Conservation (phyloP, 2,797 vertebrate species). For the Discoglossus pictus region DNA sequence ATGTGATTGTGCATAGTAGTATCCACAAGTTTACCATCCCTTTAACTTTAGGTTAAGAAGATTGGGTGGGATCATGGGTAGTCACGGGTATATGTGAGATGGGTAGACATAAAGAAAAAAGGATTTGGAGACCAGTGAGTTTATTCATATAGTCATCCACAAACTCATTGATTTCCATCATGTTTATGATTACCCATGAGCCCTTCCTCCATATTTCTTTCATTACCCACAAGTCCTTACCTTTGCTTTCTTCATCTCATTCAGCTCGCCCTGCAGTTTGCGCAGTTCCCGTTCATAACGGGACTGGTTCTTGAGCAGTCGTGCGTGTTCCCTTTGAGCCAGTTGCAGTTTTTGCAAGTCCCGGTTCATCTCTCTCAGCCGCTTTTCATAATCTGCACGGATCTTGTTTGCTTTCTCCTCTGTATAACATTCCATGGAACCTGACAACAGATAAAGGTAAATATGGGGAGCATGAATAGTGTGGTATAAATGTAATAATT, state of each 20-base stretch:
- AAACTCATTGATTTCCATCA: background rate
- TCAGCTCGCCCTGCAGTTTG: constrained; percentile 90
- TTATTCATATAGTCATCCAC: background rate
- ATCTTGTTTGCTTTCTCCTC: constrained; percentile 93
- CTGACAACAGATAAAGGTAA: constrained; percentile 62
- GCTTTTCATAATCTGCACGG: constrained; percentile 92
- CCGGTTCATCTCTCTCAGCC: constrained; percentile 94
- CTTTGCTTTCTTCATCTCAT: constrained; percentile 98
- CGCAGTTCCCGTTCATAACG: constrained; percentile 93
- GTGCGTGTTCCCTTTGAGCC: constrained; percentile 91
- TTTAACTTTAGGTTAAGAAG: no score
- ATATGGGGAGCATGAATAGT: background rate
- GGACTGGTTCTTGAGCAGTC: constrained; percentile 93
- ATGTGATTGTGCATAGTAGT: no score
- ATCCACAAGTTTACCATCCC: no score
- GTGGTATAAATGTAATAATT: background rate
- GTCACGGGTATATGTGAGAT: no score
- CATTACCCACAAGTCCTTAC: constrained; percentile 60
- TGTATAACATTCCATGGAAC: constrained; percentile 97
- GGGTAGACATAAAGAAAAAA: no score
- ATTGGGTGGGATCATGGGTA: no score
- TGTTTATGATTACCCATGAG: no score
- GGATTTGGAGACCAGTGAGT: background rate
- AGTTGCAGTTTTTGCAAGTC: constrained; percentile 92
- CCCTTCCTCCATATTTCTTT: no score